Evolutionary conservation across 2,113 vertebrate genomes (phyloP).

Genomic region (Bucco capensis): DNA sequence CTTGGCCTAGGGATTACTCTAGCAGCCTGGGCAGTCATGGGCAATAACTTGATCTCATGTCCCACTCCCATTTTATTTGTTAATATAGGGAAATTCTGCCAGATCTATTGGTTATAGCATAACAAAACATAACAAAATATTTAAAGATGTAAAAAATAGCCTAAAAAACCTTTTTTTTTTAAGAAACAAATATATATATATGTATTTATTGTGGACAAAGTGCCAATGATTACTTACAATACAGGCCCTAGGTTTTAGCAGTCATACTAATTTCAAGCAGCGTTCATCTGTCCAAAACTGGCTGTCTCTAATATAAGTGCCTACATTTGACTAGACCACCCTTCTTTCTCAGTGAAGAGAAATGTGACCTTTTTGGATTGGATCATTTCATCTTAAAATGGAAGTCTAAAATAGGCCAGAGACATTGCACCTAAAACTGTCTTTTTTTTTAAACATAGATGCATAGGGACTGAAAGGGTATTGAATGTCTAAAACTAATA

Average conservation of each 20-base stretch:
- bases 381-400: background rate
- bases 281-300: background rate
- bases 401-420: background rate
- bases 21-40: background rate
- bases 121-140: background rate
- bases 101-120: background rate
- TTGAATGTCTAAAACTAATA: background rate
- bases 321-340: background rate
- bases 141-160: background rate
- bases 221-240: background rate
- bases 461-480: background rate
- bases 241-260: background rate
- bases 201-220: background rate
- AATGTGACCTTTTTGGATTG: background rate
- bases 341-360: background rate
- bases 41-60: background rate
- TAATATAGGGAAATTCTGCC: background rate
- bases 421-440: background rate
- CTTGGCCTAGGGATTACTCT: background rate
- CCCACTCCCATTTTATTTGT: background rate
- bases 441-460: background rate
- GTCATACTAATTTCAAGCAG: background rate
- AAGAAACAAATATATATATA: fast-evolving
- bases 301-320: background rate
- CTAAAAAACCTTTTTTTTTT: background rate